Conservation (phyloP, 2,888 invertebrate genomes). For the Melinaea marsaeus region DNA sequence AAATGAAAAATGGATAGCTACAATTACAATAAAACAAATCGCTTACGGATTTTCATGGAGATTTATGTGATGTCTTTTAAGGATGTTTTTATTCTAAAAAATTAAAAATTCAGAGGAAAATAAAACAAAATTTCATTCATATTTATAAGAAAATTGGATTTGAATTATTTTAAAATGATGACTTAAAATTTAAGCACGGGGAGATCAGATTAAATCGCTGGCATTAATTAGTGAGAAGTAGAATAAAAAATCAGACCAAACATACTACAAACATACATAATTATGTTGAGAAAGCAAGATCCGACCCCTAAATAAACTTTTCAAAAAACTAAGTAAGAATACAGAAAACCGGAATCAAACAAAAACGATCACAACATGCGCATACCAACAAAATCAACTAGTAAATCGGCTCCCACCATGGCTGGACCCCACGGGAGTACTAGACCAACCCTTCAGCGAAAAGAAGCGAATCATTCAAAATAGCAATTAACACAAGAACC, state of each 20-base stretch:
- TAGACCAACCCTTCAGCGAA: conserved; percentile 25
- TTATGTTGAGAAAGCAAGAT: conserved; percentile 21
- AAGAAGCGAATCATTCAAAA: conserved; percentile 13
- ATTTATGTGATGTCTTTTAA: too few relatives aligned
- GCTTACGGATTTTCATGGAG: too few relatives aligned
- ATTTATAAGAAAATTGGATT: too few relatives aligned
- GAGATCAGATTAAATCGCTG: too few relatives aligned
- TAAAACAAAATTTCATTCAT: too few relatives aligned
- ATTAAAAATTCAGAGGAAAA: too few relatives aligned
- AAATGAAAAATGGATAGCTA: too few relatives aligned
- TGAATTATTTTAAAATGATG: too few relatives aligned
- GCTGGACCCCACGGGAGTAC: conserved; percentile 26
- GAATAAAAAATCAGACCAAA: conserved; percentile 20
- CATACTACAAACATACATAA: conserved; percentile 22
- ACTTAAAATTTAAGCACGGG: too few relatives aligned
- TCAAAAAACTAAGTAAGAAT: conserved; percentile 26
- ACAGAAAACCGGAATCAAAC: conserved; percentile 17
- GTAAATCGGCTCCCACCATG: conserved; percentile 20
- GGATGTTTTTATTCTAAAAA: too few relatives aligned
- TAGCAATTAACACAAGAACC: conserved; percentile 13
- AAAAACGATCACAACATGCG: conserved; percentile 10
- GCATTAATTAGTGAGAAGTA: too few relatives aligned
- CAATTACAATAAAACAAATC: too few relatives aligned
- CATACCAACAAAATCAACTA: neutral
- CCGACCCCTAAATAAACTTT: conserved; percentile 8